A percentile compares a stretch with the other conserved stretches of the same genome.
Conservation (phyloP, 2,888 invertebrate species). For the Nomada ruficornis region DNA sequence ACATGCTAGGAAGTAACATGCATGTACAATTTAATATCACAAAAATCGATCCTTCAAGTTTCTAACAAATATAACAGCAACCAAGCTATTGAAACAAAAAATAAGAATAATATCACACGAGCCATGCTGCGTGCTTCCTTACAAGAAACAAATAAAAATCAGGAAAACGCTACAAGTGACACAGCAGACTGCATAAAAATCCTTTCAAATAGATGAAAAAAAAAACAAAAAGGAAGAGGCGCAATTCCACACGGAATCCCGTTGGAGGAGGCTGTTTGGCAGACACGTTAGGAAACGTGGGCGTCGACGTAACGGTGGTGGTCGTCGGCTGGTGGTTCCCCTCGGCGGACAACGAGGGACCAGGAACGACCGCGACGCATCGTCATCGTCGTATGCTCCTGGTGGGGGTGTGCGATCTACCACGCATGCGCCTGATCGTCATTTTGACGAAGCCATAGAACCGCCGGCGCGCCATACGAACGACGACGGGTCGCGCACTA, state of each 20-base stretch:
- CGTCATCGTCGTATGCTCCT: slow-evolving; percentile 45
- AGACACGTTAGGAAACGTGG: slow-evolving; percentile 62
- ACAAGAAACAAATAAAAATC: not conserved
- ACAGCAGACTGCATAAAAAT: too few relatives aligned
- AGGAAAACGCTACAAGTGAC: not conserved
- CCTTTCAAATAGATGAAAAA: not conserved
- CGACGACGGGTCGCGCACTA: slow-evolving; percentile 87
- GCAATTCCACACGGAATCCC: slow-evolving; percentile 2
- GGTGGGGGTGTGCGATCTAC: slow-evolving; percentile 72
- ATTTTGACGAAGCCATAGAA: slow-evolving; percentile 81
- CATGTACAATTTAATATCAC: too few relatives aligned
- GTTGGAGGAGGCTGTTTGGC: slow-evolving; percentile 53
- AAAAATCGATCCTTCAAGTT: too few relatives aligned
- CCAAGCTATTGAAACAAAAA: too few relatives aligned
- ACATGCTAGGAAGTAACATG: too few relatives aligned
- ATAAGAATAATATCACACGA: too few relatives aligned
- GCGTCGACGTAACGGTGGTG: slow-evolving; percentile 58
- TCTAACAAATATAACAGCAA: too few relatives aligned
- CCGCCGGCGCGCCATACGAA: slow-evolving; percentile 86
- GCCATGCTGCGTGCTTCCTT: too few relatives aligned
- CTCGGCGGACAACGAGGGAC: slow-evolving; percentile 50
- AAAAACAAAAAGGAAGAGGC: not conserved
- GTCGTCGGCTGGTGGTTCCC: slow-evolving; percentile 61
- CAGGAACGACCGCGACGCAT: slow-evolving; percentile 60
- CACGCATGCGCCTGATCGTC: slow-evolving; percentile 79